Percentiles rank a stretch among this genome's conserved stretches.
These are phyloP conservation scores for Cacoxenus indagator DNA, from an alignment of 2,888 invertebrate species.

Conservation along the genomic window DNA sequence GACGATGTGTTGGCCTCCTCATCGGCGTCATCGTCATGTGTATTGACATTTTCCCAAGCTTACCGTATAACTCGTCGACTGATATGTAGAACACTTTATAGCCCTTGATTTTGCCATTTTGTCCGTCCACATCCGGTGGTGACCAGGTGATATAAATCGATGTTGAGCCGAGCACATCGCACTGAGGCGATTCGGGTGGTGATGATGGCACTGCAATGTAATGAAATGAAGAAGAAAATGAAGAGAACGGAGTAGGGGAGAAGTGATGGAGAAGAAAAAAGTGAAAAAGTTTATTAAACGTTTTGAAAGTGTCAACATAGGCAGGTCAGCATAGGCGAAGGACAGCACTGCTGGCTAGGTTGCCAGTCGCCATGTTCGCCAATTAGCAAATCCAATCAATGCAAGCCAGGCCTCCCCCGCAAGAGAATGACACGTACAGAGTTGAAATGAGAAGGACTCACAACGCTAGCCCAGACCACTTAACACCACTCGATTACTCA, in stretches of 20 bases:
- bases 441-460: background rate
- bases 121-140: slow-evolving; percentile 83
- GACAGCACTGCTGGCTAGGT: background rate
- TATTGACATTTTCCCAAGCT: slow-evolving; percentile 63
- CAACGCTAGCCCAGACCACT: background rate
- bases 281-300: slow-evolving; percentile 44
- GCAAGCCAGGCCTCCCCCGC: slow-evolving; percentile 35
- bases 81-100: slow-evolving; percentile 87
- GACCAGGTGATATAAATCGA: slow-evolving; percentile 90
- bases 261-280: background rate
- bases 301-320: slow-evolving; percentile 33
- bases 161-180: slow-evolving; percentile 85
- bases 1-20: background rate
- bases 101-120: slow-evolving; percentile 87
- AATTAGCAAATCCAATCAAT: slow-evolving; percentile 63
- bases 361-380: slow-evolving; percentile 40
- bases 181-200: slow-evolving; percentile 85
- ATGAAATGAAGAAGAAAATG: background rate
- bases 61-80: slow-evolving; percentile 85
- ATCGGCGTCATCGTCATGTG: background rate
- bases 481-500: slow-evolving; percentile 67
- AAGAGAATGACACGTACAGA: slow-evolving; percentile 11
- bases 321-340: background rate
- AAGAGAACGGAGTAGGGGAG: background rate
- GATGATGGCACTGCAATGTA: slow-evolving; percentile 82